Evolutionary conservation across 1,140 invertebrate species (phyloP).

Genomic region (Rhopalosiphum maidis): DNA sequence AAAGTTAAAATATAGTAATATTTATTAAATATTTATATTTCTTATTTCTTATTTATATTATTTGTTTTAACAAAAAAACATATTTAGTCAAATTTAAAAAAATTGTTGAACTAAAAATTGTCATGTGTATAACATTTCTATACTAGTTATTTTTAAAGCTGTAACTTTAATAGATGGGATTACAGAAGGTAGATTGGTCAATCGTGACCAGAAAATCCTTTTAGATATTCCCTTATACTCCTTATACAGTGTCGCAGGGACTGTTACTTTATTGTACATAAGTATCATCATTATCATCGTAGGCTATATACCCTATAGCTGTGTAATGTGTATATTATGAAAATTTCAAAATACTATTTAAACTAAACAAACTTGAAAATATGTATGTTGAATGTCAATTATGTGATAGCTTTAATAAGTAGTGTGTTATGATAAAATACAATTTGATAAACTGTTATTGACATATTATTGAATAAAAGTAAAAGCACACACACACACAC

Average conservation of each 20-base stretch:
- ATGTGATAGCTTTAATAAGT: neutral
- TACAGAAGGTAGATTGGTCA: too few relatives aligned
- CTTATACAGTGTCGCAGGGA: neutral
- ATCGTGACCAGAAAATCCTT: neutral
- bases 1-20: too few relatives aligned
- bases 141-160: neutral
- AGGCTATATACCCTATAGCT: neutral
- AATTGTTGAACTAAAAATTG: neutral
- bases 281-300: neutral
- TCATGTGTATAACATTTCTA: neutral
- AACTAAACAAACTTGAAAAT: neutral
- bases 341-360: neutral
- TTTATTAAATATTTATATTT: too few relatives aligned
- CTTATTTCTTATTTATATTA: neutral
- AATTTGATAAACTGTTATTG: neutral
- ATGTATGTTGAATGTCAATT: neutral
- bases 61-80: neutral
- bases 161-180: too few relatives aligned
- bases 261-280: neutral
- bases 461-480: neutral
- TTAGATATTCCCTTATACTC: neutral
- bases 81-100: neutral
- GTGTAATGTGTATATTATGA: neutral
- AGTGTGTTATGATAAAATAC: neutral
- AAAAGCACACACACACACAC: neutral